A percentile compares a stretch with the other conserved stretches of the same genome.
Conservation (phyloP, 2,888 invertebrate genomes). For the Cheilosia impressa region DNA sequence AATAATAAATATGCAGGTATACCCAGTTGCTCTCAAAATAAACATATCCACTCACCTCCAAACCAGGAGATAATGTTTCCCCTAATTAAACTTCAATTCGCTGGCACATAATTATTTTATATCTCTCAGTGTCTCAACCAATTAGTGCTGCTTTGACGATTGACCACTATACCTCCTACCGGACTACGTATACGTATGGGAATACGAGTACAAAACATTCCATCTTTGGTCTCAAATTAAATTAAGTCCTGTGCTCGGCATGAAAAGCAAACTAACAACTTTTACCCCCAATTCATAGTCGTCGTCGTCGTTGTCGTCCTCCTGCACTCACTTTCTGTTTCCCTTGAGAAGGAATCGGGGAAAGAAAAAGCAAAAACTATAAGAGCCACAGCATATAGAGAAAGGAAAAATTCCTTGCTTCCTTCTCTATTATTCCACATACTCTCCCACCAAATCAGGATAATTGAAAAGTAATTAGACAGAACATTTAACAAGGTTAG, state of each 20-base stretch:
- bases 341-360: neutral
- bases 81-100: conserved; percentile 36
- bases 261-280: conserved; percentile 50
- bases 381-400: conserved; percentile 26
- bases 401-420: conserved; percentile 54
- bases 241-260: conserved; percentile 50
- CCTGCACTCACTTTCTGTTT: conserved; percentile 18
- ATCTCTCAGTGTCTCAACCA: conserved; percentile 27
- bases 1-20: no score
- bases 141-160: conserved; percentile 45
- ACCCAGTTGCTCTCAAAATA: neutral
- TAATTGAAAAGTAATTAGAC: conserved; percentile 75
- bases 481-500: conserved; percentile 72
- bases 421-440: conserved; percentile 59
- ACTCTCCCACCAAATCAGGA: conserved; percentile 71
- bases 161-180: conserved; percentile 19
- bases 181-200: neutral
- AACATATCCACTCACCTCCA: neutral
- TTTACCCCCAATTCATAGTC: conserved; percentile 40
- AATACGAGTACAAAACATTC: conserved; percentile 40
- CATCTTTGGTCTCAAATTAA: conserved; percentile 63
- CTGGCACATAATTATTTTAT: conserved; percentile 31
- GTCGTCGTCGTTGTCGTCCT: conserved; percentile 1
- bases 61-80: neutral
- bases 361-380: neutral